Conservation (phyloP, 2,113 vertebrate genomes). For the Rissa tridactyla region DNA sequence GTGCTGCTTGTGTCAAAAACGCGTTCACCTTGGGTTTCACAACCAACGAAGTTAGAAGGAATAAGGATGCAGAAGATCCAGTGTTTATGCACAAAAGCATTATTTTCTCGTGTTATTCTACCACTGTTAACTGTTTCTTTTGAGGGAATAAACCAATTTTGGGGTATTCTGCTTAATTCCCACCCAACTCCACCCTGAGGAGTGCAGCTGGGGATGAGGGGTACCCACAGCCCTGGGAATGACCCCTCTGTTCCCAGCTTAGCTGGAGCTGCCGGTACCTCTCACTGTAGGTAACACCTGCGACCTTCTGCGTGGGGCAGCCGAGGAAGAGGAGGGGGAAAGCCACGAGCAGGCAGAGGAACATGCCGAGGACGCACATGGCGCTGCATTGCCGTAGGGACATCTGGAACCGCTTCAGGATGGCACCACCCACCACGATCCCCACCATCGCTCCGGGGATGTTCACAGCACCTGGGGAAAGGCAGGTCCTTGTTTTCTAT, state of each 20-base stretch:
- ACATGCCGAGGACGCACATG: constrained; percentile 74
- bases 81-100: background rate
- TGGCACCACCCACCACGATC: constrained; percentile 80
- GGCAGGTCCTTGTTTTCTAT: background rate
- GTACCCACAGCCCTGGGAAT: background rate
- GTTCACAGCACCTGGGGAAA: constrained; percentile 75
- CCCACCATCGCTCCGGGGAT: constrained; percentile 85
- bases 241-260: background rate
- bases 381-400: constrained; percentile 68
- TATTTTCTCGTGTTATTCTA: background rate
- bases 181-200: background rate
- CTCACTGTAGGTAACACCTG: constrained; percentile 1
- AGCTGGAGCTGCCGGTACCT: background rate
- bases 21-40: rapidly evolving
- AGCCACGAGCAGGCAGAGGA: constrained; percentile 70
- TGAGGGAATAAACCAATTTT: background rate
- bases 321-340: constrained; percentile 86
- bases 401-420: constrained; percentile 82
- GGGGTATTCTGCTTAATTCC: background rate
- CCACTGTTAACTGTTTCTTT: background rate
- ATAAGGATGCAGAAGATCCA: rapidly evolving
- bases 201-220: too few relatives aligned
- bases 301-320: constrained; percentile 83
- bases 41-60: background rate
- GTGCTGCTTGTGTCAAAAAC: background rate